Base-by-base conservation (phyloP, 35 echinoderm and acorn worm species). In the Apostichopus parvimensis region DNA sequence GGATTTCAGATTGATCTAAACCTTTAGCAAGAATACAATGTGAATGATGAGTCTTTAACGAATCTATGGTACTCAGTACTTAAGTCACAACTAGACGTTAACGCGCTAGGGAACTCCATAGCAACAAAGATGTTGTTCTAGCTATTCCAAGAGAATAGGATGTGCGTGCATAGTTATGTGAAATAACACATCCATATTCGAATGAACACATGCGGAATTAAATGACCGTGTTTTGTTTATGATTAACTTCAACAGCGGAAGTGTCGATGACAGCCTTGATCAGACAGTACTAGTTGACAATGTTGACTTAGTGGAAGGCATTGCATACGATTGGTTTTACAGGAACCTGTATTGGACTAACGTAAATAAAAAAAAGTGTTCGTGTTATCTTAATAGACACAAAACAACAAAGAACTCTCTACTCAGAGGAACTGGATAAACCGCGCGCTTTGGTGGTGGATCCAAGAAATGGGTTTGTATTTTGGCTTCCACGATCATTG, bases 281-380 rank as follows among this genome's bases (percentile, higher is more conserved):
- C 55, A 53, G 53, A 65, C 12, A 26, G 87, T 77, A 17, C 22
- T 90, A 11, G 68, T 77, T 57, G 53, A 77, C 1, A 34, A 56
- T 8, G 70, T 96, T 12, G 68, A 77, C 10, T 93, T 92, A 53
- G 94, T 95, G 9, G 97, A 99, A 78, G 97, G 93, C 59, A 73
- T 99, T 13, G 94, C 93, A 15, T 95, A 96, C 14, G 97, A 99
- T 59, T 99, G 97, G 97, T 87, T 94, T 18, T 93, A 93, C 58
- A 82, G 91, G 53, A 99, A 96, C 61, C 62, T 99, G 0, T 99
- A 99, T 79, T 99, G 97, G 97, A 96, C 95, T 87, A 95, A 99
- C 52, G 96, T 92, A 23, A 86, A 77, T 5, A 62, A 88, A 1
- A 87, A 87, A 99, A 58, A 79, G 78, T 14, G 96, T 96, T 62